Evolutionary conservation across 2,888 invertebrate species (phyloP).

Genomic region (Diachrysia chrysitis): DNA sequence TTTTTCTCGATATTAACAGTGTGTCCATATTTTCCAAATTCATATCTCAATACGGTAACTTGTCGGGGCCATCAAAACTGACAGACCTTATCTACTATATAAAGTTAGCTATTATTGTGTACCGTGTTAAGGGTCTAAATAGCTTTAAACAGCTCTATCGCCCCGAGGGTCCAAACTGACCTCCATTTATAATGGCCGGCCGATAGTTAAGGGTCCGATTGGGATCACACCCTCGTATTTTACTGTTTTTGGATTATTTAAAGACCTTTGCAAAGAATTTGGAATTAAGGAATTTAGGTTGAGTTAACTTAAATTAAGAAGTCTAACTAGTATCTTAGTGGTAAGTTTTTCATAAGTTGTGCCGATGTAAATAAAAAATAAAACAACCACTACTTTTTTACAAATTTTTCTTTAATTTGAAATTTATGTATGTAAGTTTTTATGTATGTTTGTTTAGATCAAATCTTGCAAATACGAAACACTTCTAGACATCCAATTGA

Average conservation of each 20-base stretch:
- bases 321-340: not conserved
- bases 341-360: too few species aligned
- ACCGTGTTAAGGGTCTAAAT: constrained; percentile 29
- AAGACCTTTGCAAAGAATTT: not conserved
- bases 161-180: constrained; percentile 14
- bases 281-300: not conserved
- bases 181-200: constrained; percentile 29
- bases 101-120: constrained; percentile 34
- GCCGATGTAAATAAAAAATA: too few species aligned
- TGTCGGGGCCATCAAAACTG: constrained; percentile 19
- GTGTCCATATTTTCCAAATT: not conserved
- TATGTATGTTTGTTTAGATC: too few species aligned
- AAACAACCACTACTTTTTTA: too few species aligned
- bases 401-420: too few species aligned
- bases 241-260: constrained; percentile 5
- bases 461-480: too few species aligned
- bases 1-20: too few species aligned
- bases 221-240: not conserved
- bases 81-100: constrained; percentile 11
- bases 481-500: too few species aligned
- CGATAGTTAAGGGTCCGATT: constrained; percentile 7
- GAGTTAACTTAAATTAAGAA: not conserved
- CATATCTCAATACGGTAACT: constrained; percentile 2
- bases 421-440: too few species aligned
- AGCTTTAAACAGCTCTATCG: constrained; percentile 22